A percentile compares a stretch with the other conserved stretches of the same genome.
Evolutionary conservation across 2,797 vertebrate species (phyloP).

Genomic region (Balearica regulorum): DNA sequence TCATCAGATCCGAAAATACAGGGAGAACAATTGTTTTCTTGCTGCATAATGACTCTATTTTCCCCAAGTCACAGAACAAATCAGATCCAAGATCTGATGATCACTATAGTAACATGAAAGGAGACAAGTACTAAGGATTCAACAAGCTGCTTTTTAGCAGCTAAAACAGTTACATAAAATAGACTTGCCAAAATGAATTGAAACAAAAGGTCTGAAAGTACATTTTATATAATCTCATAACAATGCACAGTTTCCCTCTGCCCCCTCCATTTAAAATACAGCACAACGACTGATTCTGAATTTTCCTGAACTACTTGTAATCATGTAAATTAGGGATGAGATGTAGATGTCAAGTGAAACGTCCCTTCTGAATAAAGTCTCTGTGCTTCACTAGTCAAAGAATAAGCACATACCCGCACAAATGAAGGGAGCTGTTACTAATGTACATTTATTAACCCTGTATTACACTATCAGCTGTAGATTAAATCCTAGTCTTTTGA

Average conservation of each 20-base stretch:
- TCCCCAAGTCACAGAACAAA: conserved; percentile 16
- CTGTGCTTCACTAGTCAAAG: conserved; percentile 40
- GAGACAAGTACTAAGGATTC: conserved; percentile 24
- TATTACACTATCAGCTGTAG: not conserved
- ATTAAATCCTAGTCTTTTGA: not conserved
- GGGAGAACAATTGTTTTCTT: conserved; percentile 18
- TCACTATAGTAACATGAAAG: conserved; percentile 5
- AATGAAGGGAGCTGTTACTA: not conserved
- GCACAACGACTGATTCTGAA: conserved; percentile 38
- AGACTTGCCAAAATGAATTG: conserved; percentile 42
- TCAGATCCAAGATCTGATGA: not conserved
- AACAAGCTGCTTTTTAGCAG: conserved; percentile 26
- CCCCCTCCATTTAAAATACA: conserved; percentile 39
- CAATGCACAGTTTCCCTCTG: not conserved
- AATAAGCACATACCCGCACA: conserved; percentile 35
- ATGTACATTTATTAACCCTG: conserved; percentile 18
- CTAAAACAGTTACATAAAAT: conserved; percentile 3
- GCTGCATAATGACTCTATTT: not conserved
- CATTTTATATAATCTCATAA: conserved; percentile 25
- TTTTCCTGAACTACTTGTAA: conserved; percentile 44
- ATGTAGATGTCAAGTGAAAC: conserved; percentile 43
- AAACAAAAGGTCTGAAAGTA: conserved; percentile 33
- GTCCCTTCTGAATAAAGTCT: conserved; percentile 31
- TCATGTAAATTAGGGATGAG: conserved; percentile 60
- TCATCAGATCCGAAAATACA: conserved; percentile 1